Base-by-base conservation (phyloP, 2,113 vertebrate species). In the Galeopterus variegatus region DNA sequence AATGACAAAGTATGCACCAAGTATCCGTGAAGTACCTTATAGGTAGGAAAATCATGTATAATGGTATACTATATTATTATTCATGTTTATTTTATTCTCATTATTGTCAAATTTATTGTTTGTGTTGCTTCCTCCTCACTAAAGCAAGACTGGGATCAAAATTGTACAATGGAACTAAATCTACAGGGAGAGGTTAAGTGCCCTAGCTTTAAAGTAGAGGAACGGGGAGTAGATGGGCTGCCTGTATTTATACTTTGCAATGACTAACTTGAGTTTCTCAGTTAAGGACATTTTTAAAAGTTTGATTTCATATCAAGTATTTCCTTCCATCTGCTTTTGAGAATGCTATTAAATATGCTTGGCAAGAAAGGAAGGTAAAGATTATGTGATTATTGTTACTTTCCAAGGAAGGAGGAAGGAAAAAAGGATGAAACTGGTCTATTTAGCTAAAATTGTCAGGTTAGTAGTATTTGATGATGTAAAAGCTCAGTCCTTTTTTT, bases 301-400 rank as follows among this genome's bases (percentile, higher is more conserved):
- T 81, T 31, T 87, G 9, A 45, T 75, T 92, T 80, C 50, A 60
- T 13, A 67, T 18, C 70, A 85, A 83, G 21, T 73, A 15, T 77
- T 76, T 83, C 23, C 7, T 76, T 94, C 54, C 24, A 92, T 92
- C 69, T 90, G 80, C 54, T 95, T 96, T 85, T 62, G 13, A 88
- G 36, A 56, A 95, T 69, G 8, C 62, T 70, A 36, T 70, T 87
- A 95, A 64, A 65, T 45, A 56, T 64, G 21, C 6, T 60, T 95
- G 76, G 21, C 45, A 85, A 26, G 19, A 31, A 80, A n/a, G 6
- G 24, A 50, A 1, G 5, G 12, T 41, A 60, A 62, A 75, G 23
- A 33, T 18, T 23, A 60, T 50, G 7, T 36, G 18, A 87, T 0
- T 84, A 87, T 0, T 84, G 18, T 3, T 26, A 58, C 6, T 83